These are phyloP conservation scores for Bombus huntii DNA, from an alignment of 1,140 invertebrate species.

Conservation along the genomic window DNA sequence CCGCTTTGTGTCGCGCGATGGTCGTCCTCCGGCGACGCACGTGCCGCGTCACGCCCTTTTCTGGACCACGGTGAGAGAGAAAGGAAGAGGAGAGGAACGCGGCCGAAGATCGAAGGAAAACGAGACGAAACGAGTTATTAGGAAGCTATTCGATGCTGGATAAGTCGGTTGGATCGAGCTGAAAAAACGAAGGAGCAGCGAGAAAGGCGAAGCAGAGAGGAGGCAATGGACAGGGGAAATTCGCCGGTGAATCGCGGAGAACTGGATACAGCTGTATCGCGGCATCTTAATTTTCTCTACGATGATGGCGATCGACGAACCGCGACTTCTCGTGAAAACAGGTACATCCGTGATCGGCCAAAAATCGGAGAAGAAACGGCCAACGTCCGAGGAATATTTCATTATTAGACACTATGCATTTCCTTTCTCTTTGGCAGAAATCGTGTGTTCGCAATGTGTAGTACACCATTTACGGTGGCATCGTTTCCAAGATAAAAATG, in stretches of 20 bases:
- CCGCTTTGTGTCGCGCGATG: conserved; percentile 55
- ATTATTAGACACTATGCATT: conserved; percentile 58
- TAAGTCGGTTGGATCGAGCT: neutral
- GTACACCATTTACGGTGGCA: conserved; percentile 40
- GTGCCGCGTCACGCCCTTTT: neutral
- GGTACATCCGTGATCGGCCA: neutral
- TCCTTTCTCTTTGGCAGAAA: conserved; percentile 57
- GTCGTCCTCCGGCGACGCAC: conserved; percentile 23
- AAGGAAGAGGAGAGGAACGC: neutral
- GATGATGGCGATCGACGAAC: neutral
- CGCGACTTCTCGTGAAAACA: neutral
- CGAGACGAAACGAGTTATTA: no score
- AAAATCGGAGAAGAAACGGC: neutral
- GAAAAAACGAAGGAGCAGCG: neutral
- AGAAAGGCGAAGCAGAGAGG: neutral
- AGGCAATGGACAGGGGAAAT: neutral
- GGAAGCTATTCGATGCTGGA: neutral
- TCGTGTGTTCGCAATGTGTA: conserved; percentile 62
- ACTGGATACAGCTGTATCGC: neutral
- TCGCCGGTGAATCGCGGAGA: neutral
- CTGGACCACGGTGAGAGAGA: neutral
- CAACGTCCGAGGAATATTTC: conserved; percentile 55
- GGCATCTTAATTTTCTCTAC: neutral
- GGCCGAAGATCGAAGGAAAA: neutral
- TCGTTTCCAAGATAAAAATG: conserved; percentile 19